These are phyloP conservation scores for Tetanocera ferruginea DNA, from an alignment of 2,888 invertebrate genomes.

Conservation along the genomic window DNA sequence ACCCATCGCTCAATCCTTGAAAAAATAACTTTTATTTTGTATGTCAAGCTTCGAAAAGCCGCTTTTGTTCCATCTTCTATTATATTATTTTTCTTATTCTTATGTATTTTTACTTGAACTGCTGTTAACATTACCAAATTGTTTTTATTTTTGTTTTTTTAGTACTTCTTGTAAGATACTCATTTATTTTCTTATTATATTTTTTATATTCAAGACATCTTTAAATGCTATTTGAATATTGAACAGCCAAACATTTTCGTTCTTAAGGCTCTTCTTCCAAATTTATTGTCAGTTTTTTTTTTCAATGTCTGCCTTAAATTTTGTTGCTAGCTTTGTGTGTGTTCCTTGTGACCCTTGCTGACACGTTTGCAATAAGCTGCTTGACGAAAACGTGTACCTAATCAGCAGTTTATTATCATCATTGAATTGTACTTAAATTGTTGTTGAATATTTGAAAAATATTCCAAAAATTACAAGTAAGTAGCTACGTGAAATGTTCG, in stretches of 20 bases:
- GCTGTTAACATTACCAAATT: not conserved
- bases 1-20: not conserved
- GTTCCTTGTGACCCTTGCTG: not conserved
- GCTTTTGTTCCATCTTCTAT: too few relatives aligned
- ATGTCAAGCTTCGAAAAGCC: too few relatives aligned
- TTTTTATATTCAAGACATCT: not conserved
- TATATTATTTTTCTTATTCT: not conserved
- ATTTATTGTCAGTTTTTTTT: not conserved
- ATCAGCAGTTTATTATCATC: too few relatives aligned
- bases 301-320: not conserved
- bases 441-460: not conserved
- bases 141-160: too few relatives aligned
- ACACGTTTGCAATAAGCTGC: too few relatives aligned
- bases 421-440: not conserved
- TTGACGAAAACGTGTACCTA: too few relatives aligned
- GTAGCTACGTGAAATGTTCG: not conserved
- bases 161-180: not conserved
- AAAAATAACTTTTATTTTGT: not conserved
- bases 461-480: not conserved
- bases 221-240: conserved; percentile 18
- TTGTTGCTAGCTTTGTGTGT: conserved; percentile 4
- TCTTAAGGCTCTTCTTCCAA: not conserved
- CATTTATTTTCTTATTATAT: not conserved
- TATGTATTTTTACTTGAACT: not conserved
- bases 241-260: conserved; percentile 19